Percentiles rank a stretch among this genome's conserved stretches.
These are phyloP conservation scores for Vicugna pacos DNA, from an alignment of 2,113 vertebrate genomes.

Conservation along the genomic window DNA sequence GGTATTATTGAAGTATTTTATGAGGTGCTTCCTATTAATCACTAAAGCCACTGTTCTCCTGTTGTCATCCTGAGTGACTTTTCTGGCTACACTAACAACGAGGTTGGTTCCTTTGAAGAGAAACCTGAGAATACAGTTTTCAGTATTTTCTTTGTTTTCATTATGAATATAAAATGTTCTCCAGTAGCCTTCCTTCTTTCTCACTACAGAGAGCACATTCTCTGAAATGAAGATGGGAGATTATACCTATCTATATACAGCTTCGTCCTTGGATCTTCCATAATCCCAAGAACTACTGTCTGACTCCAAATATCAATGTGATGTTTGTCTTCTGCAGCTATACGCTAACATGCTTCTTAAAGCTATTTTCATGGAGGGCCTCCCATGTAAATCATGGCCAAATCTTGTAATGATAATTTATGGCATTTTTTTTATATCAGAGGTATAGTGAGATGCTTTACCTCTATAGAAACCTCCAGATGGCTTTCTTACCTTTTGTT, in stretches of 20 bases:
- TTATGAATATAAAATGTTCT: not conserved
- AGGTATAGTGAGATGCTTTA: not conserved
- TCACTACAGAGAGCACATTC: not conserved
- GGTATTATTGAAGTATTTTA: not conserved
- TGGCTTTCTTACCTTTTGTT: not conserved
- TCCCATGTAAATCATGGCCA: not conserved
- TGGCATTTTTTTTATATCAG: not conserved
- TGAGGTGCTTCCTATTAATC: not conserved
- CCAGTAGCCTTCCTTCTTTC: not conserved
- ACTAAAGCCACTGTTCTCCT: not conserved
- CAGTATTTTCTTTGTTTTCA: not conserved
- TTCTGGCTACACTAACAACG: not conserved
- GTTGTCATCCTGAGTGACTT: not conserved
- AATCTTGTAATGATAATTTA: not conserved
- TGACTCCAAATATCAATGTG: not conserved
- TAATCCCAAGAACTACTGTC: not conserved
- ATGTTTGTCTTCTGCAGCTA: not conserved
- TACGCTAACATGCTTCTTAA: not conserved
- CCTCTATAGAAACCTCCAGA: not conserved
- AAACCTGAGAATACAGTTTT: not conserved
- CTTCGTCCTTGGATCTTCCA: not conserved
- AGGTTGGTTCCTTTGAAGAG: not conserved
- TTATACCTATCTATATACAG: not conserved
- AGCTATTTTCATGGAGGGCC: not conserved
- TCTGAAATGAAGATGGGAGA: not conserved